Conservation (phyloP, 2,797 vertebrate genomes). For the Phyllotis vaccarum region DNA sequence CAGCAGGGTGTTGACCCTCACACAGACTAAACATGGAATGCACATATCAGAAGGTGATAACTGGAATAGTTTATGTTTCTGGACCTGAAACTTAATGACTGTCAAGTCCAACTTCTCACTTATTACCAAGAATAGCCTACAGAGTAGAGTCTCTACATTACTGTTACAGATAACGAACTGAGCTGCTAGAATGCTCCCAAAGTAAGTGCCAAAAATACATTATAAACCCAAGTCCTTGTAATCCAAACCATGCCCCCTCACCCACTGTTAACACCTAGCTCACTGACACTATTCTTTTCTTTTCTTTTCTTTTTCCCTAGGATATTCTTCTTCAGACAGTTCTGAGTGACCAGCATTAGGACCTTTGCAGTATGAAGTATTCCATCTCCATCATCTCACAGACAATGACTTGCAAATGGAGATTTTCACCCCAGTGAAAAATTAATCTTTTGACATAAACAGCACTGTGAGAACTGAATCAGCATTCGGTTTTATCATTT, state of each 20-base stretch:
- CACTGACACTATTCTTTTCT: neutral
- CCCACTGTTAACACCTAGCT: neutral
- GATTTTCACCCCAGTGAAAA: slow-evolving; percentile 49
- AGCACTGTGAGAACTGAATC: slow-evolving; percentile 45
- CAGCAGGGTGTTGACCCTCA: neutral
- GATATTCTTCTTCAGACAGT: neutral
- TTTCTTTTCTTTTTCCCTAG: neutral
- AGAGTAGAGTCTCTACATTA: neutral
- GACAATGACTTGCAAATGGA: slow-evolving; percentile 57
- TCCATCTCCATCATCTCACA: neutral
- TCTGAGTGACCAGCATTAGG: neutral
- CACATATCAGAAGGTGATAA: neutral
- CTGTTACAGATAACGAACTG: neutral
- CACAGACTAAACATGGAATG: neutral
- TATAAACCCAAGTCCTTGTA: neutral
- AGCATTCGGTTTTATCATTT: slow-evolving; percentile 74
- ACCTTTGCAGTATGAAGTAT: neutral
- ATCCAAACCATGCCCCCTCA: neutral
- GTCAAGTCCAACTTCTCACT: neutral
- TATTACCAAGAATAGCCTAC: neutral
- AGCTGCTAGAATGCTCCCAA: neutral
- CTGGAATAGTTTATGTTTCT: neutral
- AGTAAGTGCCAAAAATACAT: neutral
- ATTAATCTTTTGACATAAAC: slow-evolving; percentile 69
- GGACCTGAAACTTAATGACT: neutral